A percentile compares a stretch with the other conserved stretches of the same genome.
phyloP scores from a whole-genome alignment of 2,797 vertebrate genomes.

The Oryzias dopingdopingensis region DNA sequence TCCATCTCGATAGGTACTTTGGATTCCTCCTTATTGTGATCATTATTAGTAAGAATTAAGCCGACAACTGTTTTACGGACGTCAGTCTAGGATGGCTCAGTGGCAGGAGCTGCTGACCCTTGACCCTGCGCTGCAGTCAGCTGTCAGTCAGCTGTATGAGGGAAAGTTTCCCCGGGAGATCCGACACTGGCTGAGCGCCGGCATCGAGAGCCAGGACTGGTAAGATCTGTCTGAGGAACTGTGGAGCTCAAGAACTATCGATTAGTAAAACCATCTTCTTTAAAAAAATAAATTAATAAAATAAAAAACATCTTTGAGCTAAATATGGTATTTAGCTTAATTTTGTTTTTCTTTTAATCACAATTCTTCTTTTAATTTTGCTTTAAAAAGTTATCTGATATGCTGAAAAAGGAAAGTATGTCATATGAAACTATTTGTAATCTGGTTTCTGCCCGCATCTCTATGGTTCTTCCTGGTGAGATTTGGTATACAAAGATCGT shows the following conservation, averaged over 20 bases:
- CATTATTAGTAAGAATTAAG: too few relatives aligned
- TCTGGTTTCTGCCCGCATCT: too few relatives aligned
- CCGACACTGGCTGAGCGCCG: constrained; percentile 32
- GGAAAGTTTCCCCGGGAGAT: constrained; percentile 34
- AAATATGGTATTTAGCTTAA: too few relatives aligned
- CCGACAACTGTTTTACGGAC: background rate
- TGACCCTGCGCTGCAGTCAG: constrained; percentile 28
- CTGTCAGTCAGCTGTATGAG: constrained; percentile 40
- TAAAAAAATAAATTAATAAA: background rate
- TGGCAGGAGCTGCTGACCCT: constrained; percentile 52
- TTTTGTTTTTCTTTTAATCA: too few relatives aligned
- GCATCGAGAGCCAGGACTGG: constrained; percentile 66
- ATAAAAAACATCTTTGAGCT: background rate
- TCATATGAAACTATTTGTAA: too few relatives aligned
- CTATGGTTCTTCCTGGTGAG: too few relatives aligned
- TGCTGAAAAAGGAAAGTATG: too few relatives aligned
- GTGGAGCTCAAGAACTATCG: background rate
- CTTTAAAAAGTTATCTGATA: too few relatives aligned
- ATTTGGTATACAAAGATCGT: too few relatives aligned
- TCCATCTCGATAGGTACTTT: background rate
- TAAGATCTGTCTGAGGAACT: constrained; percentile 15
- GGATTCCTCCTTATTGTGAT: background rate
- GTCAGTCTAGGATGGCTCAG: constrained; percentile 51
- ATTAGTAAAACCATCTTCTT: background rate
- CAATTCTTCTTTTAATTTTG: too few relatives aligned